Percentiles rank a stretch among this genome's conserved stretches.
Conservation (phyloP, 2,888 invertebrate species). For the Amblyteles armatorius region DNA sequence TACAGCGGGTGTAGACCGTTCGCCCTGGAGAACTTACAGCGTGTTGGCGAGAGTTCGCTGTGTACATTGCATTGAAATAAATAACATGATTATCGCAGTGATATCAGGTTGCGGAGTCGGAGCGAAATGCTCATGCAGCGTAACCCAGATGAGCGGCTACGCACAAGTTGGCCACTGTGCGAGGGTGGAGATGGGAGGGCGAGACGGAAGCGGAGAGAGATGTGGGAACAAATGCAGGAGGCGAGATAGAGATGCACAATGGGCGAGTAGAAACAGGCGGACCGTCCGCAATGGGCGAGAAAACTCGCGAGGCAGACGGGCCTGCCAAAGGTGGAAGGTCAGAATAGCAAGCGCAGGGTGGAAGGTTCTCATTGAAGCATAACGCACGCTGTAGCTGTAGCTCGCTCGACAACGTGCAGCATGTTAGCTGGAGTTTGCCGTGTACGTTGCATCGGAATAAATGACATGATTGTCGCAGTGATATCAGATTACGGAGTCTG, state of each 20-base stretch:
- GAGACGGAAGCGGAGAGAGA: slow-evolving; percentile 1
- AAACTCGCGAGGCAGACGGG: background rate
- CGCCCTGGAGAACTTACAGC: background rate
- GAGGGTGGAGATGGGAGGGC: background rate
- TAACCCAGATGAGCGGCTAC: too few species aligned
- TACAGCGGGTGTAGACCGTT: slow-evolving; percentile 19
- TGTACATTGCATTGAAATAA: background rate
- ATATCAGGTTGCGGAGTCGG: slow-evolving; percentile 15
- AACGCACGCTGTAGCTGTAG: slow-evolving; percentile 11
- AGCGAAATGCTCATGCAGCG: slow-evolving; percentile 13
- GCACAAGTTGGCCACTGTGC: background rate
- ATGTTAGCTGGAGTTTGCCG: background rate
- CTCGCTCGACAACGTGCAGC: too few species aligned
- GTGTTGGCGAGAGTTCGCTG: slow-evolving; percentile 5
- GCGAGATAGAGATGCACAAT: background rate
- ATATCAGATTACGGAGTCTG: slow-evolving; percentile 14
- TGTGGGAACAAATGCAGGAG: background rate
- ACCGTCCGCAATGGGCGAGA: background rate
- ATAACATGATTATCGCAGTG: background rate
- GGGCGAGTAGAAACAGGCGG: background rate
- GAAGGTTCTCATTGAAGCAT: slow-evolving; percentile 35
- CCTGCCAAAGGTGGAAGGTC: background rate
- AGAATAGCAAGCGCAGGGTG: background rate
- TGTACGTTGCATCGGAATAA: background rate
- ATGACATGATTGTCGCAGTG: background rate